These are phyloP conservation scores for Cyanocitta stelleri DNA, from an alignment of 2,113 vertebrate species.

Conservation along the genomic window DNA sequence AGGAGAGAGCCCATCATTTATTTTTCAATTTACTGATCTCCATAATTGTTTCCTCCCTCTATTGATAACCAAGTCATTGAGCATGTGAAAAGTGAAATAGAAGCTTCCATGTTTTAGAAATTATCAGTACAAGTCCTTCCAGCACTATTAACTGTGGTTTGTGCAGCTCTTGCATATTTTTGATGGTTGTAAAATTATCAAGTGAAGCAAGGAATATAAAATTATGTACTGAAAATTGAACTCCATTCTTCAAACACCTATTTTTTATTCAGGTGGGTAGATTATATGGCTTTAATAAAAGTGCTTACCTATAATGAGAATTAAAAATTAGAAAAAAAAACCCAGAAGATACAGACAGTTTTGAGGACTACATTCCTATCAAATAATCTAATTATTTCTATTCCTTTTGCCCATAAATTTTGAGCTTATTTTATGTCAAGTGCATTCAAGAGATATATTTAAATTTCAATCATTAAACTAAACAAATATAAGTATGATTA, in stretches of 20 bases:
- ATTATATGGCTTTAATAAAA: not conserved
- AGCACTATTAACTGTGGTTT: not conserved
- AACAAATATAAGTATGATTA: not conserved
- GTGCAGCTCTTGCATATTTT: not conserved
- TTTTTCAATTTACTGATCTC: not conserved
- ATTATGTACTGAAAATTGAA: not conserved
- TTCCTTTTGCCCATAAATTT: not conserved
- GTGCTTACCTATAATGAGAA: not conserved
- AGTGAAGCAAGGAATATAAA: not conserved
- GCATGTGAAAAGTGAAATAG: not conserved
- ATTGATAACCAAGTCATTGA: not conserved
- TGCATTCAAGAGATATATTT: not conserved
- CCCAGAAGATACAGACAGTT: not conserved
- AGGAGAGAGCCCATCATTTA: not conserved
- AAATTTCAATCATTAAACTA: not conserved
- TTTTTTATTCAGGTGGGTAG: not conserved
- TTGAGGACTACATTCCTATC: not conserved
- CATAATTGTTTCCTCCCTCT: not conserved
- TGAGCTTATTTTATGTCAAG: not conserved
- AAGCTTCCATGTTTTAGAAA: not conserved
- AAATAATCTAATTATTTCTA: not conserved
- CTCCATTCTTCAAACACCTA: not conserved
- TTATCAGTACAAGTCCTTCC: not conserved
- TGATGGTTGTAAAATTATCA: not conserved
- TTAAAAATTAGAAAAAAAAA: not conserved